Evolutionary conservation across 1,140 invertebrate species (phyloP), one percentile per base, ranked within the genome.

Genomic region (Stegodyphus dumicola): DNA sequence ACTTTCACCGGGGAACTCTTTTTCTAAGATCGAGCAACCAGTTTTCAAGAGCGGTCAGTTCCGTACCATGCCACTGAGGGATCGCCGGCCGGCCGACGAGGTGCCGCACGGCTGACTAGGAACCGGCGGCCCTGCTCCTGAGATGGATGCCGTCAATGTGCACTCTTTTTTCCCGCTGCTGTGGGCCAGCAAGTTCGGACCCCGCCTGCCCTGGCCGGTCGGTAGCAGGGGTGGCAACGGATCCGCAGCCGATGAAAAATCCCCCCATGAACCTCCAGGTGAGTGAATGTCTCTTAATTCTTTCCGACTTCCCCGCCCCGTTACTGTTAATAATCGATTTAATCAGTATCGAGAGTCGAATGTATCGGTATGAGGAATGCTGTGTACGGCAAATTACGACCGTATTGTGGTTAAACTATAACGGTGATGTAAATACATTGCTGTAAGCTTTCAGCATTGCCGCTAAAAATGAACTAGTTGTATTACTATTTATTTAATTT

Each of bases 141-240:
- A 11, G 66, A 87, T 87, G 86, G 86, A 87, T 80, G 81, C 76
- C 81, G 86, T 87, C 51, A 87, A 87, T 78, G 86, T 87, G 70
- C 80, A 85, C 80, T 76, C 80, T 9, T 87, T 87, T 64, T 85
- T 87, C 75, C 86, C 86, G 69, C 70, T 87, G 33, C 76, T 87
- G 60, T 87, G 86, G 86, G 86, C 86, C 10, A 87, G 86, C 78
- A 87, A 87, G 73, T 87, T 87, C 76, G 86, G 86, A 52, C 86
- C 74, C 33, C 75, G 86, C 10, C 81, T 87, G 60, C 86, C 86
- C 49, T 87, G 86, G 86, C 77, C 86, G 18, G 56, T 71, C 73
- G 83, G 83, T 65, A 64, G 49, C 67, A 71, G 84, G 75, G 66
- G 73, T 18, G 60, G 64, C 73, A 48, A 71, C 66, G 74, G 66